Conservation (phyloP, 2,888 invertebrate species). For the Drosophila peninsularis region DNA sequence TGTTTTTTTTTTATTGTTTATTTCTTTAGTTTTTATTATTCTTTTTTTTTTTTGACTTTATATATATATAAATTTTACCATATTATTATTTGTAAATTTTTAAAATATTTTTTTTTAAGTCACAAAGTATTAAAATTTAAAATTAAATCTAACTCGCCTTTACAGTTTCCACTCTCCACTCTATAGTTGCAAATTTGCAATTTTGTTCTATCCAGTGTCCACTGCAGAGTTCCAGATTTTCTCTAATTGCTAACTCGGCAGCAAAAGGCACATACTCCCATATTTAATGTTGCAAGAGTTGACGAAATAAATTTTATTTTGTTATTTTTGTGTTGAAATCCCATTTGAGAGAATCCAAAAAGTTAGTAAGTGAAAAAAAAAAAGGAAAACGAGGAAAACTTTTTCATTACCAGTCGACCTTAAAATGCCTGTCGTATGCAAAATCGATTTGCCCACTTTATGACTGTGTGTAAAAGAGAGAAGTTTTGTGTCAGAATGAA, state of each 20-base stretch:
- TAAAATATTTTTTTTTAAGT: no score
- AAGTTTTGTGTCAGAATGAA: slow-evolving; percentile 34
- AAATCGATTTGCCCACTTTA: slow-evolving; percentile 55
- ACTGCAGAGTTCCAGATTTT: neutral
- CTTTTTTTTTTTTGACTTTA: no score
- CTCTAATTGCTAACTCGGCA: neutral
- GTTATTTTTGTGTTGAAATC: slow-evolving; percentile 26
- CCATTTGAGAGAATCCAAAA: slow-evolving; percentile 36
- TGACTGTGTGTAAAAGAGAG: slow-evolving; percentile 5
- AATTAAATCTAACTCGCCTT: no score
- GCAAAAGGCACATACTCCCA: neutral
- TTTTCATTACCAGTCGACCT: slow-evolving; percentile 54
- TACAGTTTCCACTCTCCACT: no score
- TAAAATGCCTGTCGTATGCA: slow-evolving; percentile 48
- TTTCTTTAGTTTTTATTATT: no score
- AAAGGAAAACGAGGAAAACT: slow-evolving; percentile 25
- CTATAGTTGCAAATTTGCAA: no score
- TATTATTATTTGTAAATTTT: no score
- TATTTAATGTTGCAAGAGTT: slow-evolving; percentile 1
- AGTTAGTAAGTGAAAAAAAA: slow-evolving; percentile 33
- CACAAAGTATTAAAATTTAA: no score
- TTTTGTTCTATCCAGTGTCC: no score
- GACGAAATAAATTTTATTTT: neutral
- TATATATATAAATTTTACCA: no score
- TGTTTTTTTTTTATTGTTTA: no score